phyloP scores from a whole-genome alignment of 2,113 vertebrate genomes.

The Puma concolor region DNA sequence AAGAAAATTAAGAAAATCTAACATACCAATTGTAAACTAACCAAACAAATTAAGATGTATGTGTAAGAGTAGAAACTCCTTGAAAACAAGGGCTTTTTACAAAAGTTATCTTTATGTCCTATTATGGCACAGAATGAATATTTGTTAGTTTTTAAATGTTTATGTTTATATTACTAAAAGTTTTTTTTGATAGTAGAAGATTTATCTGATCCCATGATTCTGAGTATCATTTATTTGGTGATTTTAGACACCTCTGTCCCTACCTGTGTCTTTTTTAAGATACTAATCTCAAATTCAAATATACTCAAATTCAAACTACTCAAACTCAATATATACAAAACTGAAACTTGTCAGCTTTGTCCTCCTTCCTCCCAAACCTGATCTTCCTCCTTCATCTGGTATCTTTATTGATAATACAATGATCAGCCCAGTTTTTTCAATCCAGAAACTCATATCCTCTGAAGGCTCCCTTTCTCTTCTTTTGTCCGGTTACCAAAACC shows the following conservation, averaged over 20 bases:
- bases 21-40: conserved; percentile 4
- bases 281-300: background rate
- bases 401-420: background rate
- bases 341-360: background rate
- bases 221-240: conserved; percentile 9
- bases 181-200: background rate
- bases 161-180: background rate
- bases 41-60: background rate
- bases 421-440: background rate
- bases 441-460: background rate
- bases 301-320: background rate
- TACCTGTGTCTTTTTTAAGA: background rate
- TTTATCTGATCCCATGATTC: background rate
- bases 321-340: background rate
- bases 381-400: background rate
- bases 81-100: background rate
- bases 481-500: background rate
- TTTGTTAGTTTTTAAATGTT: background rate
- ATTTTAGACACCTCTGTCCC: background rate
- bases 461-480: background rate
- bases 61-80: background rate
- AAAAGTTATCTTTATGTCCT: background rate
- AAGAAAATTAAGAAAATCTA: conserved; percentile 6
- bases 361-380: background rate
- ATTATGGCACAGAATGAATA: background rate